These are phyloP conservation scores for Phrynocephalus guinanensis DNA, from an alignment of 2,797 vertebrate species.

Conservation along the genomic window DNA sequence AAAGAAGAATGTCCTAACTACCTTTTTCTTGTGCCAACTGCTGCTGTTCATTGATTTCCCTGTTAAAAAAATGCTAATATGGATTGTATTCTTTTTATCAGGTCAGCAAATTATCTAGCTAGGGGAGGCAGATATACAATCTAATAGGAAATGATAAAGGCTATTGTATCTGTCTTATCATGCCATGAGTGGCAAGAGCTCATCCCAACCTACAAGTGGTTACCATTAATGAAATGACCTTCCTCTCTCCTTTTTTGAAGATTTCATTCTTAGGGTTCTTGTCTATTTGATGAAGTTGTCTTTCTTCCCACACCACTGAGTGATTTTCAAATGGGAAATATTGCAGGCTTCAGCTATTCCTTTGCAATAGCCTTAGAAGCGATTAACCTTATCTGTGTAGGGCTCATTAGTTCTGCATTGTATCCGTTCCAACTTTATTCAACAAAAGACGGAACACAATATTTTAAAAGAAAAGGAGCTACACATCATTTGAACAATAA, in stretches of 20 bases:
- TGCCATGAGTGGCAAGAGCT: not conserved
- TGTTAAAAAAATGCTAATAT: not conserved
- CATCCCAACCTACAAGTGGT: slow-evolving; percentile 8
- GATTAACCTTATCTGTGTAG: slow-evolving; percentile 42
- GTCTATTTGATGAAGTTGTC: slow-evolving; percentile 21
- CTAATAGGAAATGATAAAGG: slow-evolving; percentile 12
- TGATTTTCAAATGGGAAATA: slow-evolving; percentile 33
- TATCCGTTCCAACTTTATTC: slow-evolving; percentile 20
- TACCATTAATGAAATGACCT: slow-evolving; percentile 35
- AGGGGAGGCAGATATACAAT: slow-evolving; percentile 16
- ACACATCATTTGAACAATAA: not conserved
- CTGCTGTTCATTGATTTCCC: slow-evolving; percentile 7
- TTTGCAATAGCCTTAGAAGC: slow-evolving; percentile 13
- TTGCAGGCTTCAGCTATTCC: slow-evolving; percentile 32
- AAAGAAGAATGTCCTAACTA: not conserved
- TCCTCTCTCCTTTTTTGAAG: slow-evolving; percentile 5
- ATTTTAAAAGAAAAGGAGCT: slow-evolving; percentile 26
- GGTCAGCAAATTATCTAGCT: slow-evolving; percentile 14
- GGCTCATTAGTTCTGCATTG: slow-evolving; percentile 40
- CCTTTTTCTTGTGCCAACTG: not conserved
- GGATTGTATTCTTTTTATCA: slow-evolving; percentile 12
- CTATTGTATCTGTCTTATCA: slow-evolving; percentile 19
- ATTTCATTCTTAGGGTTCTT: slow-evolving; percentile 13
- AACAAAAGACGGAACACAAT: slow-evolving; percentile 16
- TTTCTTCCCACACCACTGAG: slow-evolving; percentile 16